Evolutionary conservation across 2,888 invertebrate species (phyloP).

Genomic region (Xylota sylvarum): DNA sequence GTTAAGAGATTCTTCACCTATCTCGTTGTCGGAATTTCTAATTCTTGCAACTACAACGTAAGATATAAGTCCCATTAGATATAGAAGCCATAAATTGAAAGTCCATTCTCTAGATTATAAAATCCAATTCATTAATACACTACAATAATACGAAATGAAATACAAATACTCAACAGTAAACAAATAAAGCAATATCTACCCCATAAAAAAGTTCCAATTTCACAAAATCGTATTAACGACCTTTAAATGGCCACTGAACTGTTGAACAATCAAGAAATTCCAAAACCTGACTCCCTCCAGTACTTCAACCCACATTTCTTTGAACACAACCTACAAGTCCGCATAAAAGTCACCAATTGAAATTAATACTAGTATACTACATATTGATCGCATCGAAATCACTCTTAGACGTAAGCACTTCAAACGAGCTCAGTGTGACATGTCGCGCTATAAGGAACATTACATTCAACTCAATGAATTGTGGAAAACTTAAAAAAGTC

Average conservation of each 20-base stretch:
- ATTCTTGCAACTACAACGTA: background rate
- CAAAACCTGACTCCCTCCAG: conserved; percentile 30
- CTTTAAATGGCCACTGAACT: conserved; percentile 34
- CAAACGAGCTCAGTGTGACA: conserved; percentile 40
- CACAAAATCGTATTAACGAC: conserved; percentile 1
- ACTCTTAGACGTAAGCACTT: conserved; percentile 33
- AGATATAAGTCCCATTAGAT: too few species aligned
- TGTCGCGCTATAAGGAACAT: conserved; percentile 48
- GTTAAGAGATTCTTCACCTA: too few species aligned
- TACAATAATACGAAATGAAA: too few species aligned
- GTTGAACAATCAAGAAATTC: conserved; percentile 20
- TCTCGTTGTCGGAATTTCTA: too few species aligned
- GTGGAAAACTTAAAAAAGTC: conserved; percentile 25
- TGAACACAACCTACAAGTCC: conserved; percentile 5
- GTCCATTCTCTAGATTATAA: too few species aligned
- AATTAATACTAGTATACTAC: conserved; percentile 37
- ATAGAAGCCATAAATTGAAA: too few species aligned
- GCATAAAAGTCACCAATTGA: conserved; percentile 35
- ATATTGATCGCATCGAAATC: conserved; percentile 26
- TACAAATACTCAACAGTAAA: background rate
- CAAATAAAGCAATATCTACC: background rate
- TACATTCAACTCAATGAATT: conserved; percentile 19
- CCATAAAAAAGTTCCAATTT: background rate
- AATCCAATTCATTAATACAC: too few species aligned
- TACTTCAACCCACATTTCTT: conserved; percentile 55